Percentiles rank a stretch among this genome's conserved stretches.
These are phyloP conservation scores for Emydoidea blandingii DNA, from an alignment of 2,797 vertebrate genomes.

Conservation along the genomic window DNA sequence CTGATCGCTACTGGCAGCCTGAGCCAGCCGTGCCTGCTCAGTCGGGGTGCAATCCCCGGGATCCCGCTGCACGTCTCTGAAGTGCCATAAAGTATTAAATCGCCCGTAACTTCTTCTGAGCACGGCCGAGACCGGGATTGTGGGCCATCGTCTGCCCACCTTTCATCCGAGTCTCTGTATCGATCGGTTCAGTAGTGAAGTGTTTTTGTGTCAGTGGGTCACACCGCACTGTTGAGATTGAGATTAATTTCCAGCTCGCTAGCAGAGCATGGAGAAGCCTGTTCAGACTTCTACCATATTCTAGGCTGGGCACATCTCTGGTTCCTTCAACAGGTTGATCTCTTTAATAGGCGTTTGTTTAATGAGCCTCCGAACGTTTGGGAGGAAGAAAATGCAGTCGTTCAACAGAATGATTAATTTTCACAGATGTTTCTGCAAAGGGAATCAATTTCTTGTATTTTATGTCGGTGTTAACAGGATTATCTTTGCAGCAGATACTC, in stretches of 20 bases:
- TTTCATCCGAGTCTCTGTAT: not conserved
- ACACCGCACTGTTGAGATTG: not conserved
- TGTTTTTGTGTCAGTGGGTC: not conserved
- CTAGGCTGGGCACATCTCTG: not conserved
- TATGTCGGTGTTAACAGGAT: not conserved
- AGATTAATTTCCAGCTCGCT: not conserved
- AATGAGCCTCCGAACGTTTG: not conserved
- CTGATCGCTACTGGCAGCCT: not conserved
- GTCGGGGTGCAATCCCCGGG: not conserved
- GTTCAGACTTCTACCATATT: no score
- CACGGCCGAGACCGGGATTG: not conserved
- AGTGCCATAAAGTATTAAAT: not conserved
- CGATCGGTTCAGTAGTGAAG: not conserved
- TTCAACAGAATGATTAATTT: not conserved
- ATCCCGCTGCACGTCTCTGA: not conserved
- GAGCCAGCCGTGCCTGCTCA: not conserved
- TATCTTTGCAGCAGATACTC: rapidly evolving
- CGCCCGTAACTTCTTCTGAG: not conserved
- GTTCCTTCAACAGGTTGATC: constrained; percentile 12
- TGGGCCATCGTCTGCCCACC: not conserved
- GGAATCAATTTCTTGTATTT: not conserved
- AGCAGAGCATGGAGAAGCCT: not conserved
- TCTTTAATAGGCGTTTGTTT: not conserved
- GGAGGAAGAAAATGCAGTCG: not conserved
- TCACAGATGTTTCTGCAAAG: not conserved